phyloP scores from a whole-genome alignment of 2,113 vertebrate species.

The Myiozetetes cayanensis region DNA sequence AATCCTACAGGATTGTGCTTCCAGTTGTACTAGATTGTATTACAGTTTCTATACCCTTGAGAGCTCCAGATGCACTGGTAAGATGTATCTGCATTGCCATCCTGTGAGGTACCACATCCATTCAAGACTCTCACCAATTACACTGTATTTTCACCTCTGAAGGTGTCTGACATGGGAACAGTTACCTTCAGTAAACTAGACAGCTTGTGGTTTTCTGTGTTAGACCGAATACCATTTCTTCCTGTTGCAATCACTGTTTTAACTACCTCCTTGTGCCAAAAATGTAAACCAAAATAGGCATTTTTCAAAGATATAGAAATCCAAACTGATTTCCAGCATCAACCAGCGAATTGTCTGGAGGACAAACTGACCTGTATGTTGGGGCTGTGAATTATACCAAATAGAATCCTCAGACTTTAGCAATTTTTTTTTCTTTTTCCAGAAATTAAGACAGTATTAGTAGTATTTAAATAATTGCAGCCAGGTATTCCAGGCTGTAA shows the following conservation, averaged over 20 bases:
- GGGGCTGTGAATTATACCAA: not conserved
- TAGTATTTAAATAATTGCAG: not conserved
- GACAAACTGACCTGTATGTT: not conserved
- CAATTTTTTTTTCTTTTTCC: accelerated
- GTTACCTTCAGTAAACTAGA: not conserved
- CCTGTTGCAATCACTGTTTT: not conserved
- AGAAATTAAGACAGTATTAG: not conserved
- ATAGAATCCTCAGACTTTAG: not conserved
- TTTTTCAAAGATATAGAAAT: not conserved
- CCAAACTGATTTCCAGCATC: not conserved
- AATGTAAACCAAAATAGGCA: not conserved
- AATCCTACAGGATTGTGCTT: not conserved
- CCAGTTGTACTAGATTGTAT: not conserved
- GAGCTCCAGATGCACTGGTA: not conserved
- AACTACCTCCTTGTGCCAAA: not conserved
- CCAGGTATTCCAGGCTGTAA: not conserved
- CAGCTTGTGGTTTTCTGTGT: not conserved
- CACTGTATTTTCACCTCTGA: not conserved
- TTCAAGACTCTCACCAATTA: not conserved
- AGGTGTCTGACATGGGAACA: not conserved
- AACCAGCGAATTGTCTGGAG: not conserved
- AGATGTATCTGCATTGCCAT: accelerated
- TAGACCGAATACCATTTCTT: not conserved
- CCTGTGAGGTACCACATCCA: not conserved
- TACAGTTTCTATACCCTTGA: not conserved